Evolutionary conservation across 1,140 invertebrate species (phyloP).

Genomic region (Octopus bimaculoides): DNA sequence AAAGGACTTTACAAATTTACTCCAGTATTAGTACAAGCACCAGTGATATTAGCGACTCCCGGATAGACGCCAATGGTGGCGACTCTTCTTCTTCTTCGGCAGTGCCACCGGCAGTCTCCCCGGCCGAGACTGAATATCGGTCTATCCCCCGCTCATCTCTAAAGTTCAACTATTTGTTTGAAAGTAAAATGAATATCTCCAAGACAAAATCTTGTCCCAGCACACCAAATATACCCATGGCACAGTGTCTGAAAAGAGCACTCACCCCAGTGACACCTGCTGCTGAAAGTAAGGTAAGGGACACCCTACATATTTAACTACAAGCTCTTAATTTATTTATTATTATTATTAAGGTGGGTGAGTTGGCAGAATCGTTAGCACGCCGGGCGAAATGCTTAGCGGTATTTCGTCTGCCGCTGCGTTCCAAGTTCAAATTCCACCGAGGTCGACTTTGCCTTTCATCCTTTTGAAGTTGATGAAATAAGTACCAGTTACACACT

Average conservation of each 20-base stretch:
- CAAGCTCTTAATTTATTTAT: too few relatives aligned
- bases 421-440: too few relatives aligned
- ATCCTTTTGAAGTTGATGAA: too few relatives aligned
- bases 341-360: too few relatives aligned
- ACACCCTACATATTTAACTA: too few relatives aligned
- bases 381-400: too few relatives aligned
- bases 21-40: conserved; percentile 54
- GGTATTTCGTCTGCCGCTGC: too few relatives aligned
- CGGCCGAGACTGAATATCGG: not conserved
- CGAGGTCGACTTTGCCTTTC: too few relatives aligned
- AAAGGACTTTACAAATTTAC: conserved; percentile 30
- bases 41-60: conserved; percentile 53
- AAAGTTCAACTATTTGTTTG: not conserved
- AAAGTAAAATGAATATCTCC: not conserved
- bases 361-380: too few relatives aligned
- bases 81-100: not conserved
- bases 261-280: not conserved
- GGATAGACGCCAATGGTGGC: conserved; percentile 26
- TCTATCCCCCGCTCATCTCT: not conserved
- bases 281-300: not conserved
- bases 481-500: too few relatives aligned
- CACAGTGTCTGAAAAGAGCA: not conserved
- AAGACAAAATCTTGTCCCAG: conserved; percentile 4
- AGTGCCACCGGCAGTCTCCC: not conserved
- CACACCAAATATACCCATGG: not conserved